These are phyloP conservation scores for Hetaerina titia DNA, from an alignment of 2,888 invertebrate genomes.

Conservation along the genomic window DNA sequence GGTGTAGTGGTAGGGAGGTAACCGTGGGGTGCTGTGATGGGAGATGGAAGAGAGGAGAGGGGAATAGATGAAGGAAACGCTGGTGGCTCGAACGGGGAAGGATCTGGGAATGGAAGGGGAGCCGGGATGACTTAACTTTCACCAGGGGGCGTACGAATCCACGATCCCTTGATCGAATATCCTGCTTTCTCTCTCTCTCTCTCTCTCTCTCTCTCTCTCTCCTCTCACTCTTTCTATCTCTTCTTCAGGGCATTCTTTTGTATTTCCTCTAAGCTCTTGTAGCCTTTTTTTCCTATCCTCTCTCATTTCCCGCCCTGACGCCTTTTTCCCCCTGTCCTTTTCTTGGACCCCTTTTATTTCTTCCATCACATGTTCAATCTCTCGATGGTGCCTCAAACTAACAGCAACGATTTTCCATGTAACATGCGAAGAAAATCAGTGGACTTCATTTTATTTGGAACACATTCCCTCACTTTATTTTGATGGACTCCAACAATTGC, in stretches of 20 bases:
- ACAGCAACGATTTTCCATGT: too few relatives aligned
- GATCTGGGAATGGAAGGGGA: background rate
- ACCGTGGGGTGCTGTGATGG: background rate
- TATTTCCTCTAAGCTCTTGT: conserved; percentile 8
- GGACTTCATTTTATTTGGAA: too few relatives aligned
- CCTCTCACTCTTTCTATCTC: background rate
- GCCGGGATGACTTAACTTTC: background rate
- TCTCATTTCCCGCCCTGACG: background rate
- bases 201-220: background rate
- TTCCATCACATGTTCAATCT: too few relatives aligned
- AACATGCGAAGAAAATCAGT: too few relatives aligned
- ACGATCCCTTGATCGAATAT: conserved; percentile 36
- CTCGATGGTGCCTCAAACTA: too few relatives aligned
- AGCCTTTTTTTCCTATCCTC: background rate
- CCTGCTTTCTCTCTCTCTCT: background rate
- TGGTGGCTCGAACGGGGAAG: background rate
- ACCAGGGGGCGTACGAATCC: background rate
- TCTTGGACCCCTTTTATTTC: too few relatives aligned
- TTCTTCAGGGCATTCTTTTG: conserved; percentile 1
- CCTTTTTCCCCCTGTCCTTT: too few relatives aligned
- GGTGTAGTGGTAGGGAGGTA: background rate
- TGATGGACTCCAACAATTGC: too few relatives aligned
- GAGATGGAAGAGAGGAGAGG: background rate
- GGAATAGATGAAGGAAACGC: background rate
- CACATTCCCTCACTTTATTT: too few relatives aligned